These are phyloP conservation scores for Melanaphis sacchari DNA, from an alignment of 1,140 invertebrate species.

Conservation along the genomic window DNA sequence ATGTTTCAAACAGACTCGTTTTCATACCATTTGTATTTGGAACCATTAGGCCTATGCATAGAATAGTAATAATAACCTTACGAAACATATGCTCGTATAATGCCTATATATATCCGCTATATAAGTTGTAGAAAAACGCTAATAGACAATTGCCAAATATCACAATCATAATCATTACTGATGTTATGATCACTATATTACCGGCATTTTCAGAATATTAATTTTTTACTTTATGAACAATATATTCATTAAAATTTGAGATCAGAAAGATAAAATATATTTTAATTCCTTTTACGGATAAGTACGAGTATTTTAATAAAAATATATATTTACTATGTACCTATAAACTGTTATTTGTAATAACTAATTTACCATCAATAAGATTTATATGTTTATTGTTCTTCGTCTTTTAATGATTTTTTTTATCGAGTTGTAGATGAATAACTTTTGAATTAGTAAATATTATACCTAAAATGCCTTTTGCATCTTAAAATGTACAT, in stretches of 20 bases:
- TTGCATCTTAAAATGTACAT: neutral
- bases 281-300: neutral
- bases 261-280: neutral
- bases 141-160: neutral
- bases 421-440: neutral
- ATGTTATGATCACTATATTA: neutral
- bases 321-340: too few species aligned
- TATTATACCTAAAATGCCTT: neutral
- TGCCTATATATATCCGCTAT: neutral
- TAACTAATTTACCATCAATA: neutral
- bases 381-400: too few species aligned
- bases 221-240: neutral
- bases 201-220: neutral
- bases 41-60: slow-evolving; percentile 21
- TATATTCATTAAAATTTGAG: neutral
- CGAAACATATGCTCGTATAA: neutral
- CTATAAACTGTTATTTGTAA: too few species aligned
- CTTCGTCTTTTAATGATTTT: neutral
- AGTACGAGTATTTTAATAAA: neutral
- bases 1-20: neutral
- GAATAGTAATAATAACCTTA: slow-evolving; percentile 22
- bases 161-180: neutral
- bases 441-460: neutral
- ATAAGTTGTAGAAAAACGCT: neutral
- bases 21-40: slow-evolving; percentile 6